These are phyloP conservation scores for Pollenia amentaria DNA, from an alignment of 2,888 invertebrate genomes.

Conservation along the genomic window DNA sequence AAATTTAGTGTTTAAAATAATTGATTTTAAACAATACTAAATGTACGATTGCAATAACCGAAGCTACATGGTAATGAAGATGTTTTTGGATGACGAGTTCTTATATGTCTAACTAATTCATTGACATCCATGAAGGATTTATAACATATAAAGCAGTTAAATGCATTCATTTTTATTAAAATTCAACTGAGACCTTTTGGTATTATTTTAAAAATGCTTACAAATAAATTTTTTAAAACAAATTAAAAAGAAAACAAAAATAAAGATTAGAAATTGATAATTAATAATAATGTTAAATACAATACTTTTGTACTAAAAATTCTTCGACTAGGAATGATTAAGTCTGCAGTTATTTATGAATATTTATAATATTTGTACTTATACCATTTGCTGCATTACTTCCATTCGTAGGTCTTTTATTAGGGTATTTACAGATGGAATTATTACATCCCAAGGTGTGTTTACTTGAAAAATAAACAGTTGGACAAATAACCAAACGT, in stretches of 20 bases:
- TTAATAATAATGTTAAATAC: no score
- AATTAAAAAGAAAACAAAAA: no score
- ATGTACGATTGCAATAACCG: conserved; percentile 11
- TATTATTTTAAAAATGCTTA: neutral
- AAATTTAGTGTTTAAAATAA: no score
- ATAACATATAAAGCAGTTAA: neutral
- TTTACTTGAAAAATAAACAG: neutral
- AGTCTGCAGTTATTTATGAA: neutral
- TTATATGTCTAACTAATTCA: neutral
- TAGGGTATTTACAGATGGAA: neutral
- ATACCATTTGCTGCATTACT: neutral
- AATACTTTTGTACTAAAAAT: no score
- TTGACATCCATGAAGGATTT: neutral
- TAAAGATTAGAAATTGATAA: no score
- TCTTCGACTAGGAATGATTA: no score
- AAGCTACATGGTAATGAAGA: conserved; percentile 22
- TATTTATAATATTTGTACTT: neutral
- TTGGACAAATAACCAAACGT: conserved; percentile 5
- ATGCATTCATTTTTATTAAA: neutral
- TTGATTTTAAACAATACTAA: no score
- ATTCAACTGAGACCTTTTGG: neutral
- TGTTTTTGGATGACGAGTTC: neutral
- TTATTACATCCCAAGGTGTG: neutral
- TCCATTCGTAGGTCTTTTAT: neutral
- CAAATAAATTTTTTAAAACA: neutral